Evolutionary conservation across 2,888 invertebrate species (phyloP).

Genomic region (Steromphala cineraria): DNA sequence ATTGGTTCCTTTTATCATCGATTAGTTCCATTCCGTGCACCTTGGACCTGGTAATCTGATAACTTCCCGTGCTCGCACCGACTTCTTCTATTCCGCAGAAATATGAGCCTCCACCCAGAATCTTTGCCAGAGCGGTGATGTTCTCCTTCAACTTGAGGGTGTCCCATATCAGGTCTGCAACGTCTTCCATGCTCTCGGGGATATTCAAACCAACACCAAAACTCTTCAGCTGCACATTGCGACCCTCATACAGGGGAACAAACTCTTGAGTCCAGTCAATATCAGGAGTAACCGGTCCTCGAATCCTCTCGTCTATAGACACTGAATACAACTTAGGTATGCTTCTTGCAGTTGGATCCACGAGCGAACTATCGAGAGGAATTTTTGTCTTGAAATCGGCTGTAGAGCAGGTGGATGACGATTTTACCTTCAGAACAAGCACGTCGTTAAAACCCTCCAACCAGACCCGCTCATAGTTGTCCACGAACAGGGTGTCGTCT

Average conservation of each 20-base stretch:
- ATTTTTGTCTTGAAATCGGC: not conserved
- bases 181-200: not conserved
- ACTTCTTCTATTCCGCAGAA: not conserved
- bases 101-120: not conserved
- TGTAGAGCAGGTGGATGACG: not conserved
- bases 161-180: not conserved
- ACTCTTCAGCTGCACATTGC: not conserved
- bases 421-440: not conserved
- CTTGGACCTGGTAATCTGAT: not conserved
- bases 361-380: not conserved
- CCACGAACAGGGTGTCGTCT: not conserved
- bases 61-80: not conserved
- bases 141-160: not conserved
- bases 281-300: not conserved
- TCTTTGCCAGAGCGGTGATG: not conserved
- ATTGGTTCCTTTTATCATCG: not conserved
- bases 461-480: not conserved
- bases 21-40: not conserved
- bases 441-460: not conserved
- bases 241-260: not conserved
- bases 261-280: not conserved
- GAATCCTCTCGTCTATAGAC: not conserved
- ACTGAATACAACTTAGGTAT: not conserved
- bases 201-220: not conserved
- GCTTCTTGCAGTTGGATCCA: not conserved